These are phyloP conservation scores for Rhinoraja longicauda DNA, from an alignment of 2,797 vertebrate species.

Conservation along the genomic window DNA sequence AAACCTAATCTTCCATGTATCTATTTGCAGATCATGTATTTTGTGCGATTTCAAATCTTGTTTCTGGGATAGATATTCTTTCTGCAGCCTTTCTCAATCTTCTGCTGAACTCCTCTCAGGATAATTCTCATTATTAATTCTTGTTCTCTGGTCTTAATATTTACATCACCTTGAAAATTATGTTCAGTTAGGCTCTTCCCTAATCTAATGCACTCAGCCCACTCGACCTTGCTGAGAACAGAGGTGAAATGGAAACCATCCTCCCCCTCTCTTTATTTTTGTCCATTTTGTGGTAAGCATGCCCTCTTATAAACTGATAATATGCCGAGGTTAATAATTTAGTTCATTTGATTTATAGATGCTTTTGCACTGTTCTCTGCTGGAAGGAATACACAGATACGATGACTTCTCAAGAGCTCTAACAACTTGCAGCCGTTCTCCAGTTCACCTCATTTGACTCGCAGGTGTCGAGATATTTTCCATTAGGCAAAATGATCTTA, in stretches of 20 bases:
- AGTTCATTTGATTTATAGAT: slow-evolving; percentile 10
- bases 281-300: not conserved
- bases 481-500: slow-evolving; percentile 31
- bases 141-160: not conserved
- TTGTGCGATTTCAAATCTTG: not conserved
- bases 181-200: not conserved
- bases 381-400: slow-evolving; percentile 4
- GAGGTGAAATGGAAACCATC: not conserved
- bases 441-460: slow-evolving; percentile 34
- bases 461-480: slow-evolving; percentile 18
- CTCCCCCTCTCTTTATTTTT: not conserved
- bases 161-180: not conserved
- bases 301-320: not conserved
- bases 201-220: not conserved
- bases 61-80: not conserved
- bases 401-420: not conserved
- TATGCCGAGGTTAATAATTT: not conserved
- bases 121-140: not conserved
- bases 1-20: not conserved
- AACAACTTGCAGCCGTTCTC: slow-evolving; percentile 8
- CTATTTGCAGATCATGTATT: not conserved
- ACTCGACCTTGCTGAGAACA: not conserved
- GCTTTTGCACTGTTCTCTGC: not conserved
- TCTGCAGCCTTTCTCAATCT: not conserved
- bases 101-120: no score